A percentile compares a stretch with the other conserved stretches of the same genome.
Evolutionary conservation across 2,797 vertebrate genomes (phyloP).

Genomic region (Etheostoma perlongum): DNA sequence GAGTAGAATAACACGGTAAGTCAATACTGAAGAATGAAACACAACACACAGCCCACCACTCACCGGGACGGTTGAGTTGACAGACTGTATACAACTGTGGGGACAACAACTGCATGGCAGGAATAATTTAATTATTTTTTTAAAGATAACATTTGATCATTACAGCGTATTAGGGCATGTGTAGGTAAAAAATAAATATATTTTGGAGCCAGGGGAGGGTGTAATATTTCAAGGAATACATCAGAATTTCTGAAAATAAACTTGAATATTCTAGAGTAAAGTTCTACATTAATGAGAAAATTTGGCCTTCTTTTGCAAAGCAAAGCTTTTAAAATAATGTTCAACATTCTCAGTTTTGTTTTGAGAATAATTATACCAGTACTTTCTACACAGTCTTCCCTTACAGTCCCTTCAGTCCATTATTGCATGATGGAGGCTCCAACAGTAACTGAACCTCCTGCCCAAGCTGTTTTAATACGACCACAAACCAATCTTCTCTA

Average conservation of each 20-base stretch:
- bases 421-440: background rate
- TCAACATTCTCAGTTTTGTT: background rate
- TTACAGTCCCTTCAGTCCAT: background rate
- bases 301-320: no score
- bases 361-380: background rate
- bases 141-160: background rate
- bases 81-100: no score
- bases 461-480: slow-evolving; percentile 25
- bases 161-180: no score
- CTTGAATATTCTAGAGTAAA: no score
- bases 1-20: slow-evolving; percentile 21
- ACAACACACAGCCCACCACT: slow-evolving; percentile 1
- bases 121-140: background rate
- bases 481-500: slow-evolving; percentile 47
- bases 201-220: no score
- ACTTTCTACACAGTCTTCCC: background rate
- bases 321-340: background rate
- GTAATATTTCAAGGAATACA: no score
- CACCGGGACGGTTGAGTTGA: slow-evolving; percentile 1
- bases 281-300: no score
- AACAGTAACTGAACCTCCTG: slow-evolving; percentile 12
- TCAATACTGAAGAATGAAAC: slow-evolving; percentile 35
- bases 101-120: background rate
- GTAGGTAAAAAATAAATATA: no score
- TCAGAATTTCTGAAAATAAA: no score